These are phyloP conservation scores for Nesogale talazaci DNA, from an alignment of 2,113 vertebrate genomes.

Conservation along the genomic window DNA sequence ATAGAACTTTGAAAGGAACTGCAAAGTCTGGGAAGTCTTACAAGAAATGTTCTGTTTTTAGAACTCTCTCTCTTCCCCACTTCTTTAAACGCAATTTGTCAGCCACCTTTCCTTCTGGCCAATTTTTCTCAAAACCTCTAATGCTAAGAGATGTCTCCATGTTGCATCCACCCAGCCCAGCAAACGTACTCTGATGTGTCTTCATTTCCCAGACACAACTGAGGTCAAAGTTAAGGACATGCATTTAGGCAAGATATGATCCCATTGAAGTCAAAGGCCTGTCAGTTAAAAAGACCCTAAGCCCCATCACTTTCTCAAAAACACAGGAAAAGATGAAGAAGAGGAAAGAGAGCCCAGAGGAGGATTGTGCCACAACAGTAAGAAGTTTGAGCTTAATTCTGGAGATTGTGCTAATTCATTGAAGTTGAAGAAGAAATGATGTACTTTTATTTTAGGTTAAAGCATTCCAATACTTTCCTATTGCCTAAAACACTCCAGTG, in stretches of 20 bases:
- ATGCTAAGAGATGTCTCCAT: not conserved
- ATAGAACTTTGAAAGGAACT: not conserved
- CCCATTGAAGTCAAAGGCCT: not conserved
- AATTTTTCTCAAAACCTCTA: not conserved
- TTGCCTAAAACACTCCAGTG: not conserved
- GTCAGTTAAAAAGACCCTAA: not conserved
- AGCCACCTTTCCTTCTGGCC: not conserved
- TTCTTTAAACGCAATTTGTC: not conserved
- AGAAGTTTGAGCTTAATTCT: conserved; percentile 18
- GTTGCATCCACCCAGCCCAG: not conserved
- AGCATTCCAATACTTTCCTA: not conserved
- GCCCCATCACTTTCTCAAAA: not conserved
- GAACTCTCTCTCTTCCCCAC: not conserved
- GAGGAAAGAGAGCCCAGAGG: no score
- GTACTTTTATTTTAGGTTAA: conserved; percentile 36
- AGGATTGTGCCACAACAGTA: not conserved
- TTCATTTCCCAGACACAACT: not conserved
- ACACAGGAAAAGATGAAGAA: no score
- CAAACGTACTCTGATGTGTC: not conserved
- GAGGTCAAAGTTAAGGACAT: not conserved
- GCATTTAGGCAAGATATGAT: not conserved
- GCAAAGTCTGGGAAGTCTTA: not conserved
- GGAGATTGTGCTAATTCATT: not conserved
- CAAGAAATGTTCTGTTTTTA: not conserved
- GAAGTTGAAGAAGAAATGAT: not conserved